These are phyloP conservation scores for Rattus rattus DNA, from an alignment of 2,113 vertebrate genomes.

Conservation along the genomic window DNA sequence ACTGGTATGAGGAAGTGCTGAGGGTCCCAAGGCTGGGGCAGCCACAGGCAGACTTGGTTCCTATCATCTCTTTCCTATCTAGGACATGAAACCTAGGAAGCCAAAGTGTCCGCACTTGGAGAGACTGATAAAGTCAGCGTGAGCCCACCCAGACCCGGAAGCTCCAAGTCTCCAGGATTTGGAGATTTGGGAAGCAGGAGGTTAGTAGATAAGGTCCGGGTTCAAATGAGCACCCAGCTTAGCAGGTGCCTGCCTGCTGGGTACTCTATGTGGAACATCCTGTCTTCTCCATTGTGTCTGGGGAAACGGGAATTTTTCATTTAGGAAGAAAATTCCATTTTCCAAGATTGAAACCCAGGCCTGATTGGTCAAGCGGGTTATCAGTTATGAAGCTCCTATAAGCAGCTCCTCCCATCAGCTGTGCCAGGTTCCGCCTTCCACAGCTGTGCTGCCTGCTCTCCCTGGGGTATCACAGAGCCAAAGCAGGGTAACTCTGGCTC, in stretches of 20 bases:
- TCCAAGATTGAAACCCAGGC: background rate
- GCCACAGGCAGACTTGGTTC: rapidly evolving
- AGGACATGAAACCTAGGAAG: rapidly evolving
- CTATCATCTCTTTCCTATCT: no score
- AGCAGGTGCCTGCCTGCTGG: background rate
- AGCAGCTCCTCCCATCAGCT: rapidly evolving
- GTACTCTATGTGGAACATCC: rapidly evolving
- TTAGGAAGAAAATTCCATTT: background rate
- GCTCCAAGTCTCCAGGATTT: background rate
- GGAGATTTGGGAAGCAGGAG: background rate
- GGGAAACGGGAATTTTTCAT: no score
- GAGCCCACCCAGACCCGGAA: no score
- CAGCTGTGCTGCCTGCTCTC: background rate
- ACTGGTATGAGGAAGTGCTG: rapidly evolving
- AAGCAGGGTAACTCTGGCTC: rapidly evolving
- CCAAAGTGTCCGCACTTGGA: background rate
- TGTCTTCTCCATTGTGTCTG: no score
- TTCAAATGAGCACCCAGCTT: no score
- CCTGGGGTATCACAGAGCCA: background rate
- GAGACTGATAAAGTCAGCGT: background rate
- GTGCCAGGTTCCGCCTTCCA: background rate
- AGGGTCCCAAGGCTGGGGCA: background rate
- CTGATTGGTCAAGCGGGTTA: rapidly evolving
- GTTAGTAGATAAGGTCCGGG: rapidly evolving
- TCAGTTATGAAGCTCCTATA: rapidly evolving